Base-by-base conservation (phyloP, 2,113 vertebrate species). In the Petrocephalus zakoni region DNA sequence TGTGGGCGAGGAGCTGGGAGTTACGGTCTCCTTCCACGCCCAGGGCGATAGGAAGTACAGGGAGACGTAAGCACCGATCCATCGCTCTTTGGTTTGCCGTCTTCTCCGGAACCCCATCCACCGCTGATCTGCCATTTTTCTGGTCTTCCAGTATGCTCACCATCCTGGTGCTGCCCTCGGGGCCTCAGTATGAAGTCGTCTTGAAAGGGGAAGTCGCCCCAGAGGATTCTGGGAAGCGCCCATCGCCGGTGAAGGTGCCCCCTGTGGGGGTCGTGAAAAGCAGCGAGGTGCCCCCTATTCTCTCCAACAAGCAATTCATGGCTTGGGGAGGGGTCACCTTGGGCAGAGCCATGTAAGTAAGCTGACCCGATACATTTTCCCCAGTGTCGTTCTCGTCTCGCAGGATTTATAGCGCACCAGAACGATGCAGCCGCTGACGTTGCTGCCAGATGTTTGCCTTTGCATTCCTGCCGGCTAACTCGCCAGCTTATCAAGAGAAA, bases 291-390 rank as follows among this genome's bases (percentile, higher is more conserved):
- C 97, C 97, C 2, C 96, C 96, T 0, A 97, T 99, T 90, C 97
- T 99, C 7, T 98, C 98, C 89, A 99, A 99, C 93, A 99, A 97
- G 90, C 98, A 99, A 56, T 98, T 97, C 53, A 89, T 99, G 90
- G 93, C 96, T 8, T 99, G 98, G 98, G 98, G 98, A 93, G 97
- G 97, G 15, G 96, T 99, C 68, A 92, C 95, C 11, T 92, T 99
- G 21, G 97, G 97, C 91, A 94, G 96, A 92, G 96, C 97, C 88
- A 94, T 96, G 98, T 99, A 96, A 96, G 98, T 96, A 93, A 89
- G 29, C 11, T 25, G 51, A 1, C 17, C 25, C 4, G 21, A 9
- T 68, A 53, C 87, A 29, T 61, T n/a, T 17, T 19, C 68, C 68
- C 47, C 46, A 0, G 78, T 42, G 21, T 17, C 61, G 13, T 42